A percentile compares a stretch with the other conserved stretches of the same genome.
phyloP scores from a whole-genome alignment of 1,140 invertebrate species.

The Ceratina japonica region DNA sequence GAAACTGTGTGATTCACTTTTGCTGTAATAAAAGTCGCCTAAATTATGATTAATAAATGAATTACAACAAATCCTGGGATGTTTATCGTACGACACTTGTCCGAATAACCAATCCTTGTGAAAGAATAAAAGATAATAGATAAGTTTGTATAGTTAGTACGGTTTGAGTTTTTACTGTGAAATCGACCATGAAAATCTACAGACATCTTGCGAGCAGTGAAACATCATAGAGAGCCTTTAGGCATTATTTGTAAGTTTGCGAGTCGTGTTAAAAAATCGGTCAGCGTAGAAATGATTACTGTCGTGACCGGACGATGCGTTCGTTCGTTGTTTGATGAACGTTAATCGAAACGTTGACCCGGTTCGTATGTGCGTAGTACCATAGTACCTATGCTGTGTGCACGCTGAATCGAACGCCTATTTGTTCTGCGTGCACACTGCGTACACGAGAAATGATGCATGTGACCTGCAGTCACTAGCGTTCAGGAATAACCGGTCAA shows the following conservation, averaged over 20 bases:
- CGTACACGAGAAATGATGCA: conserved; percentile 42
- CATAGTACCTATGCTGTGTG: not conserved
- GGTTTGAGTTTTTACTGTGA: too few species aligned
- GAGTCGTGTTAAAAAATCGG: conserved; percentile 53
- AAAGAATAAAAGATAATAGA: too few species aligned
- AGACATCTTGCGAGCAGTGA: too few species aligned
- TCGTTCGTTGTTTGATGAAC: conserved; percentile 53
- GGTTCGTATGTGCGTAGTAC: not conserved
- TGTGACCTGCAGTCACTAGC: conserved; percentile 16
- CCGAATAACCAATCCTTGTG: too few species aligned
- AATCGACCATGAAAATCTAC: conserved; percentile 37
- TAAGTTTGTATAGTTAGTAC: too few species aligned
- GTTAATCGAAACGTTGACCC: conserved; percentile 58
- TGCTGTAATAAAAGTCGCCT: too few species aligned
- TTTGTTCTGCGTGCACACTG: conserved; percentile 34
- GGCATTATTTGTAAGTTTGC: conserved; percentile 57
- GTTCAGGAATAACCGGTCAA: conserved; percentile 4
- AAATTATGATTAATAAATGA: too few species aligned
- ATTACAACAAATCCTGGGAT: too few species aligned
- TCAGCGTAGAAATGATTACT: conserved; percentile 50
- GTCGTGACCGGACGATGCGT: conserved; percentile 17
- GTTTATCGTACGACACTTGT: too few species aligned
- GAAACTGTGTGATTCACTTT: too few species aligned
- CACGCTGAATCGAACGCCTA: conserved; percentile 30
- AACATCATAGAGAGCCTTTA: not conserved